Conservation (phyloP, 2,888 invertebrate species). For the Augiades crinisus region DNA sequence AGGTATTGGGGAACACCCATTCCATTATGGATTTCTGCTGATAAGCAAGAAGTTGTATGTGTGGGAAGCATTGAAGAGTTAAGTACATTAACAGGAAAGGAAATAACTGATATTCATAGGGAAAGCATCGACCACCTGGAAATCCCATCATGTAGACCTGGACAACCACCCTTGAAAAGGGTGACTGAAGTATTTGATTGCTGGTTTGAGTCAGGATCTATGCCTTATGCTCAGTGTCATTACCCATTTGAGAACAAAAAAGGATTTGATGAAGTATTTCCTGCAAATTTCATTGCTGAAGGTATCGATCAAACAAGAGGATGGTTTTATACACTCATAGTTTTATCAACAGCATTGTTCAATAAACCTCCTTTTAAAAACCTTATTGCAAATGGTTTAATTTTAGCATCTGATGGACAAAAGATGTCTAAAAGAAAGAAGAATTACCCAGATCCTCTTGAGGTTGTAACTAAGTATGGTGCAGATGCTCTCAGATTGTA, state of each 20-base stretch:
- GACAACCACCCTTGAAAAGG: slow-evolving; percentile 91
- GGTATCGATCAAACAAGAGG: slow-evolving; percentile 99
- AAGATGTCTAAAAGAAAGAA: slow-evolving; percentile 99
- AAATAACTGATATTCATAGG: slow-evolving; percentile 95
- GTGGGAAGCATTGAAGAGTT: slow-evolving; percentile 96
- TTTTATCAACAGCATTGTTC: slow-evolving; percentile 97
- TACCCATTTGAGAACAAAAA: slow-evolving; percentile 97
- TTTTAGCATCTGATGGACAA: slow-evolving; percentile 98
- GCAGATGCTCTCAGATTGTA: slow-evolving; percentile 98
- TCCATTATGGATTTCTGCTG: slow-evolving; percentile 97
- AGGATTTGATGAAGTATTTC: slow-evolving; percentile 94
- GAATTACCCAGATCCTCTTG: slow-evolving; percentile 98
- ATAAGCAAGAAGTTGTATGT: slow-evolving; percentile 96
- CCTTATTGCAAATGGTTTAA: slow-evolving; percentile 96
- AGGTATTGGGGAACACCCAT: slow-evolving; percentile 99
- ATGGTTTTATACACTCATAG: slow-evolving; percentile 99
- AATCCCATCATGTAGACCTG: slow-evolving; percentile 93
- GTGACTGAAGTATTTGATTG: slow-evolving; percentile 99
- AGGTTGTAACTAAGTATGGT: slow-evolving; percentile 94
- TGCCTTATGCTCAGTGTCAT: slow-evolving; percentile 98
- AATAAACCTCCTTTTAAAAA: slow-evolving; percentile 99
- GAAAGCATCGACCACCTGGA: slow-evolving; percentile 96
- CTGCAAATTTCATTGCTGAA: slow-evolving; percentile 99
- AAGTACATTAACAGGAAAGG: slow-evolving; percentile 89
- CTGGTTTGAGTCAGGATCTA: slow-evolving; percentile 99